A percentile compares a stretch with the other conserved stretches of the same genome.
These are phyloP conservation scores for Clarias fuscus DNA, from an alignment of 2,797 vertebrate genomes.

Conservation along the genomic window DNA sequence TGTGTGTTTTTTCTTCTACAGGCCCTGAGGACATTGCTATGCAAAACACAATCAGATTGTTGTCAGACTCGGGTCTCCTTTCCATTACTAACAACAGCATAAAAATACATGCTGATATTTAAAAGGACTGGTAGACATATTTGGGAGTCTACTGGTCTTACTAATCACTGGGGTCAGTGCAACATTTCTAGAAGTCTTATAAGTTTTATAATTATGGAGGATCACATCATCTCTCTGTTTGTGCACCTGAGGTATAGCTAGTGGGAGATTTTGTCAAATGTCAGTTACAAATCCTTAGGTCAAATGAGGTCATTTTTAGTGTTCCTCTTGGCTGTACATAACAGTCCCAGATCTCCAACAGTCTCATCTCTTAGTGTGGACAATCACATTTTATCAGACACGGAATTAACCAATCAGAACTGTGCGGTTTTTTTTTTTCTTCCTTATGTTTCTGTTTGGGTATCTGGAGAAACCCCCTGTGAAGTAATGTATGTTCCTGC, in stretches of 20 bases:
- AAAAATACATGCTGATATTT: conserved; percentile 7
- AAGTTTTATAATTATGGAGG: not conserved
- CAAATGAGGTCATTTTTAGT: not conserved
- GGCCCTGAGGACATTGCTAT: conserved; percentile 32
- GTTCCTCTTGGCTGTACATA: not conserved
- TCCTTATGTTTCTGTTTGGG: not conserved
- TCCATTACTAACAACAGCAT: conserved; percentile 29
- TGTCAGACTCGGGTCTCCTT: conserved; percentile 14
- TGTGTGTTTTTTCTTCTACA: not conserved
- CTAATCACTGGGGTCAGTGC: not conserved
- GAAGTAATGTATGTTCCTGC: not conserved
- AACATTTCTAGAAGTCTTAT: not conserved
- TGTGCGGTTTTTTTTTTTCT: not conserved
- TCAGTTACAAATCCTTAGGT: not conserved
- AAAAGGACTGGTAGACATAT: not conserved
- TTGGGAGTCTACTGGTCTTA: not conserved
- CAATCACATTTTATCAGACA: not conserved
- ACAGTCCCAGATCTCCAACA: not conserved
- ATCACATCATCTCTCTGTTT: not conserved
- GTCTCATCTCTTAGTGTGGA: not conserved
- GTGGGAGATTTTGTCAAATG: not conserved
- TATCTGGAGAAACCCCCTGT: not conserved
- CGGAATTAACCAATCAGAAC: not conserved
- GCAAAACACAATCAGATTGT: conserved; percentile 35
- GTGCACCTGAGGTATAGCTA: not conserved